phyloP scores from a whole-genome alignment of 2,797 vertebrate species.

The Leucoraja ocellata region DNA sequence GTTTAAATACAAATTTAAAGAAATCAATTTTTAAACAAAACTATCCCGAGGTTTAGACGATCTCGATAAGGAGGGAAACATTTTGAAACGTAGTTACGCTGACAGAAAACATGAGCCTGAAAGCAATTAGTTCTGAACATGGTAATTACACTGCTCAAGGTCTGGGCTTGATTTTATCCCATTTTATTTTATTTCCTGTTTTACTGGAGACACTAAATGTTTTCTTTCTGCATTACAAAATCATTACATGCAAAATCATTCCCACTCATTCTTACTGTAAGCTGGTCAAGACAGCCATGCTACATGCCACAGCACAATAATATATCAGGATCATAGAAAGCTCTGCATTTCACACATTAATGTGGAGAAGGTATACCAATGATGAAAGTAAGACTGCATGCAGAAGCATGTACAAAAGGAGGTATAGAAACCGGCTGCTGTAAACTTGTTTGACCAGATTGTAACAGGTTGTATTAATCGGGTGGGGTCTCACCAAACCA shows the following conservation, averaged over 20 bases:
- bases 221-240: not conserved
- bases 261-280: too few relatives aligned
- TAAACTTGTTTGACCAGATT: constrained; percentile 19
- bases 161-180: not conserved
- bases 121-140: not conserved
- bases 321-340: not conserved
- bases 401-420: not conserved
- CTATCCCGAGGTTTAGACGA: not conserved
- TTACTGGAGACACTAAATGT: not conserved
- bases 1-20: not conserved
- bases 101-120: not conserved
- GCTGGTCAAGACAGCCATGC: not conserved
- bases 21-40: not conserved
- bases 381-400: not conserved
- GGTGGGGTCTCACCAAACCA: not conserved
- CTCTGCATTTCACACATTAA: not conserved
- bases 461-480: not conserved
- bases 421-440: not conserved
- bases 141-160: not conserved
- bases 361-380: not conserved
- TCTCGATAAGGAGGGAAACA: not conserved
- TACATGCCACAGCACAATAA: not conserved
- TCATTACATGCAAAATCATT: not conserved
- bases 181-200: not conserved
- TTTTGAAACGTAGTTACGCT: not conserved